Base-by-base conservation (phyloP, 1,140 invertebrate species). In the Drosophila tropicalis region DNA sequence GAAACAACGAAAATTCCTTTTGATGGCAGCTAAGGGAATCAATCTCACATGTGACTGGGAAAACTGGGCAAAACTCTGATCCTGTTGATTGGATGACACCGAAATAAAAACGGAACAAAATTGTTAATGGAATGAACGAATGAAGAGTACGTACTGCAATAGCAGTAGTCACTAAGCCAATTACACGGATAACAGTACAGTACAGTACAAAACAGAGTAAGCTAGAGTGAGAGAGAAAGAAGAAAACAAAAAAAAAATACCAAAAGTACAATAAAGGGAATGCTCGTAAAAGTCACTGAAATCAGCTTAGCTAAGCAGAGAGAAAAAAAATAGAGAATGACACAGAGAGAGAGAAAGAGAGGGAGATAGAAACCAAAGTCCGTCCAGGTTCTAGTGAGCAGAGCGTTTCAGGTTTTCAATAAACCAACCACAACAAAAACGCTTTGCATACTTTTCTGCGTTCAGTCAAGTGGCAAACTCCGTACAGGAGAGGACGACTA, bases 241-340 rank as follows among this genome's bases (percentile, higher is more conserved):
- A 15, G 9, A 3, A 58, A 29, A 64, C 54, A 44, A 39, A 51
- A 66, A 67, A 64, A 71, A 70, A 80, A 81, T 39, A 84, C 72
- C 81, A 83, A 84, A 84, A 84, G 81, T 72, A 84, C 81, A 84
- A 84, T 84, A 84, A 84, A 84, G 81, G 62, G 73, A 60, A 69
- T 67, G 72, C 81, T 84, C 81, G 81, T 84, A 84, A 84, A 84
- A 64, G 76, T 64, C 77, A 71, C 44, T 13, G 9, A 72, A 73
- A 77, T 70, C 66, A 74, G 76, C 76, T 75, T 75, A 78, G 76
- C 76, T 75, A 78, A 75, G 76, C 76, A 78, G 47, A 65, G 36
- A 39, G 36, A 13, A 12, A 13, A 29, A 29, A 29, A 29, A 29
- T 29, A 29, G 36, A 13, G 36, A 13, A 13, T 13, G 36, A 5